Evolutionary conservation across 1,140 invertebrate species (phyloP).

Genomic region (Reticulitermes speratus): DNA sequence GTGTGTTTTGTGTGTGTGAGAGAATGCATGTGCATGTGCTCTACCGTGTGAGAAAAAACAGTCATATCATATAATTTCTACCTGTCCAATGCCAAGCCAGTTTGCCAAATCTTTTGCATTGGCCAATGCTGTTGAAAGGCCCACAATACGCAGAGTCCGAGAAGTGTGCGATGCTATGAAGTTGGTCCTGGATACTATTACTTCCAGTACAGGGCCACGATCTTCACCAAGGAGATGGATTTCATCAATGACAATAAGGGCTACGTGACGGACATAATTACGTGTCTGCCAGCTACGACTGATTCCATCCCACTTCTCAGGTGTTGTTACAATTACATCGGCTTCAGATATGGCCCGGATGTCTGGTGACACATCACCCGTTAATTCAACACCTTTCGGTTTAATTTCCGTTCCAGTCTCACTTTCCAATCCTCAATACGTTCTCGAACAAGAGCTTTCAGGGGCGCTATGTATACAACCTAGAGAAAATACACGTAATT

Average conservation of each 20-base stretch:
- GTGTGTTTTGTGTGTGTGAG: too few species aligned
- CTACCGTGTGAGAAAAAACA: too few species aligned
- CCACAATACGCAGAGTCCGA: slow-evolving; percentile 80
- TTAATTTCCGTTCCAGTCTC: slow-evolving; percentile 76
- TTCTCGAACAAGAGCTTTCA: slow-evolving; percentile 97
- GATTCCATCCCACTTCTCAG: slow-evolving; percentile 99
- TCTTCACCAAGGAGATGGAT: slow-evolving; percentile 95
- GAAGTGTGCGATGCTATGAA: slow-evolving; percentile 88
- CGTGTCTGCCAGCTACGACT: slow-evolving; percentile 96
- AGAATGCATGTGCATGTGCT: too few species aligned
- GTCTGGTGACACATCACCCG: slow-evolving; percentile 93
- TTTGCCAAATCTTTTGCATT: slow-evolving; percentile 96
- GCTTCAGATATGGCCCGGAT: slow-evolving; percentile 78
- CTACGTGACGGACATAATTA: slow-evolving; percentile 90
- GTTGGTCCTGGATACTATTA: slow-evolving; percentile 82
- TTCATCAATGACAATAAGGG: slow-evolving; percentile 96
- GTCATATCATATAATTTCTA: slow-evolving; percentile 37
- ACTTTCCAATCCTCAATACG: slow-evolving; percentile 95
- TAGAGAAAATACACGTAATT: slow-evolving; percentile 40
- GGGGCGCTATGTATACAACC: slow-evolving; percentile 97
- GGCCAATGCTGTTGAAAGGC: slow-evolving; percentile 94
- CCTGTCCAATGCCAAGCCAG: slow-evolving; percentile 88
- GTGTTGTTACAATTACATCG: slow-evolving; percentile 96
- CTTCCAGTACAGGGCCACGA: slow-evolving; percentile 80
- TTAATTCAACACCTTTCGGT: slow-evolving; percentile 93